Conservation (phyloP, 1,140 invertebrate species). For the Oncopodura yosiiana region DNA sequence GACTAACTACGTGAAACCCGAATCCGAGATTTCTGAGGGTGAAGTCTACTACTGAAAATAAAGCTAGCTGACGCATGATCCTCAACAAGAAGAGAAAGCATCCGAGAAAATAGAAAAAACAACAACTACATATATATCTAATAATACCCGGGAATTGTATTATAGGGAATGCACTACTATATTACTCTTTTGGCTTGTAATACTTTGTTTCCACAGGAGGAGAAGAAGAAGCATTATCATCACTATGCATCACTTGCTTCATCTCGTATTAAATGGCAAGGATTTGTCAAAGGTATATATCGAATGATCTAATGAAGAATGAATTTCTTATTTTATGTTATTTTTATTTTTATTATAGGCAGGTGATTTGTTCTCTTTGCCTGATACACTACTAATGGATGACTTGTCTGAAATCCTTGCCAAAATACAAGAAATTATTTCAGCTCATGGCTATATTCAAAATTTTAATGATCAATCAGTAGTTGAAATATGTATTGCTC, state of each 20-base stretch:
- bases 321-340: constrained; percentile 3
- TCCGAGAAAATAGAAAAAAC: too few species aligned
- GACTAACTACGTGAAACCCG: too few species aligned
- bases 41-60: too few species aligned
- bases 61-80: too few species aligned
- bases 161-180: too few species aligned
- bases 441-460: constrained; percentile 63
- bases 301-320: not conserved
- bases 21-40: too few species aligned
- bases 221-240: too few species aligned
- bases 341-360: constrained; percentile 44
- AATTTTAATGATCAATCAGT: constrained; percentile 87
- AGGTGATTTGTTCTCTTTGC: constrained; percentile 79
- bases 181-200: too few species aligned
- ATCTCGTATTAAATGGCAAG: constrained; percentile 70
- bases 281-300: constrained; percentile 63
- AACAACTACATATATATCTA: too few species aligned
- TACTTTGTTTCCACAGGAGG: too few species aligned
- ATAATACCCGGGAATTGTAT: too few species aligned
- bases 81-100: too few species aligned
- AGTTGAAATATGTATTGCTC: constrained; percentile 82
- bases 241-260: constrained; percentile 86
- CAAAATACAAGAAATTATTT: constrained; percentile 66
- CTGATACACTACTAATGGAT: constrained; percentile 72
- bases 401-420: constrained; percentile 73